phyloP scores from a whole-genome alignment of 2,888 invertebrate genomes.

The Horisme vitalbata region DNA sequence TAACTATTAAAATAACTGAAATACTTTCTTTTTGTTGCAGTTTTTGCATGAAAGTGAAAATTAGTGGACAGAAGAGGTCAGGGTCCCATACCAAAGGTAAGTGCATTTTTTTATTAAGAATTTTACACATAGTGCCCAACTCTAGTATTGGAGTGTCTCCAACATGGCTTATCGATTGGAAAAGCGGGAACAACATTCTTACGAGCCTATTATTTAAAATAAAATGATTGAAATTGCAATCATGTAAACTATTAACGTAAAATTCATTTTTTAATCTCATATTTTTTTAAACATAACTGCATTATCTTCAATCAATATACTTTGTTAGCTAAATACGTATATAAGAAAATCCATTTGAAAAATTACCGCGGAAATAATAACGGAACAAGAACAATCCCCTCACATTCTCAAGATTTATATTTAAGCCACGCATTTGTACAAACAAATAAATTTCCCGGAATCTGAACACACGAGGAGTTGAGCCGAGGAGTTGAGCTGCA shows the following conservation, averaged over 20 bases:
- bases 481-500: too few species aligned
- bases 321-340: not conserved
- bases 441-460: conserved; percentile 43
- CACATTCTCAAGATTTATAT: conserved; percentile 30
- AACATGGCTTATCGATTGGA: too few species aligned
- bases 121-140: too few species aligned
- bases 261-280: too few species aligned
- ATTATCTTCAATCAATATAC: not conserved
- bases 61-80: conserved; percentile 39
- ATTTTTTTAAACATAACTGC: not conserved
- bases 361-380: conserved; percentile 25
- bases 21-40: conserved; percentile 54
- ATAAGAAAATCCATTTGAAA: not conserved
- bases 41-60: conserved; percentile 65
- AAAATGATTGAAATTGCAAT: too few species aligned
- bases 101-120: too few species aligned
- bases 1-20: too few species aligned
- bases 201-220: too few species aligned
- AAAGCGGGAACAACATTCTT: too few species aligned
- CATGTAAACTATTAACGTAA: too few species aligned
- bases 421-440: conserved; percentile 33
- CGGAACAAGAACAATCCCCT: conserved; percentile 25
- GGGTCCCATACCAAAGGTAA: conserved; percentile 62
- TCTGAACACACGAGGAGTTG: conserved; percentile 31
- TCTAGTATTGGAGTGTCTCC: too few species aligned